These are phyloP conservation scores for Linurgus olivaceus DNA, from an alignment of 2,797 vertebrate genomes.

Conservation along the genomic window DNA sequence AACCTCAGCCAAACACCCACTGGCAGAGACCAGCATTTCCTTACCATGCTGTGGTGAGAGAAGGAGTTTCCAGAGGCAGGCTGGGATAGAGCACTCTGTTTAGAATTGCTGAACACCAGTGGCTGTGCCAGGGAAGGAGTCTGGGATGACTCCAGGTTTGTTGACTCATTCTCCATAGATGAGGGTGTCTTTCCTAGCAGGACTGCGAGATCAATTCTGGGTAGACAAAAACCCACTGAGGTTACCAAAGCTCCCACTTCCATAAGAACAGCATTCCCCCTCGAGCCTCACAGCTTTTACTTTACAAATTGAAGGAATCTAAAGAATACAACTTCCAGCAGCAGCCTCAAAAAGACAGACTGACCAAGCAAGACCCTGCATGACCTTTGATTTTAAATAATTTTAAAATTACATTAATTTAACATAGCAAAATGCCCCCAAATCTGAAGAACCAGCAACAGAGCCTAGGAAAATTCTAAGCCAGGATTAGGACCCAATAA, in stretches of 20 bases:
- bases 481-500: not conserved
- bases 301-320: not conserved
- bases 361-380: not conserved
- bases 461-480: not conserved
- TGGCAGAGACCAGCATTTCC: not conserved
- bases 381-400: not conserved
- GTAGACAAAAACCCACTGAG: not conserved
- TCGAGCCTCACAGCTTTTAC: not conserved
- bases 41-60: slow-evolving; percentile 94
- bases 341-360: not conserved
- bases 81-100: slow-evolving; percentile 88
- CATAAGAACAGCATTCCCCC: not conserved
- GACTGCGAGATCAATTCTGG: slow-evolving; percentile 95
- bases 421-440: not conserved
- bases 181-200: slow-evolving; percentile 93
- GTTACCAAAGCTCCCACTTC: not conserved
- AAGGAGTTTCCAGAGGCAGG: slow-evolving; percentile 83
- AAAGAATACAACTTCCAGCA: not conserved
- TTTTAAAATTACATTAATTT: not conserved
- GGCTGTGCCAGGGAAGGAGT: slow-evolving; percentile 89
- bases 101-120: slow-evolving; percentile 97
- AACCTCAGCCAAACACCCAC: not conserved
- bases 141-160: slow-evolving; percentile 85
- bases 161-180: slow-evolving; percentile 88
- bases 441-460: not conserved